Evolutionary conservation across 2,888 invertebrate species (phyloP).

Genomic region (Apomyelois bistriatella): DNA sequence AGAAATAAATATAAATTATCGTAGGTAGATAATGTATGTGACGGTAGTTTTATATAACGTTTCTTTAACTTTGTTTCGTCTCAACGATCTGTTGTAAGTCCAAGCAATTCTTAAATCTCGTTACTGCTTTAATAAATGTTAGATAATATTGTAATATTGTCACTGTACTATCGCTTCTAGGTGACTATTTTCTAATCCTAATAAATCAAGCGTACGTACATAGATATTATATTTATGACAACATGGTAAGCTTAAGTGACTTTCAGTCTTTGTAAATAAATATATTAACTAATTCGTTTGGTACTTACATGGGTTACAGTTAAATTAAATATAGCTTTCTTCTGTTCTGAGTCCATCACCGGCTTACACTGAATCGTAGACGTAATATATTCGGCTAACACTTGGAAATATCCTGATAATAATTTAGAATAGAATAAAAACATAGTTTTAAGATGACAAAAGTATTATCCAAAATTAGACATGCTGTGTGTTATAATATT

Average conservation of each 20-base stretch:
- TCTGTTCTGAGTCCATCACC: constrained; percentile 46
- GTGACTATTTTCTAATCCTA: constrained; percentile 54
- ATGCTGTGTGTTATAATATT: constrained; percentile 71
- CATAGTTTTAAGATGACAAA: constrained; percentile 67
- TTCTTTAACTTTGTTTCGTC: constrained; percentile 38
- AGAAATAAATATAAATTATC: constrained; percentile 43
- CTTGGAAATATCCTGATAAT: constrained; percentile 69
- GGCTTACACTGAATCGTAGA: constrained; percentile 60
- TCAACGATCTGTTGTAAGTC: constrained; percentile 47
- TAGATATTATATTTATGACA: constrained; percentile 43
- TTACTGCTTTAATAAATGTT: constrained; percentile 67
- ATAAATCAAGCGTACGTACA: constrained; percentile 41
- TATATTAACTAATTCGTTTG: constrained; percentile 49
- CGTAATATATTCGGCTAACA: constrained; percentile 49
- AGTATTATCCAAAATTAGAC: constrained; percentile 77
- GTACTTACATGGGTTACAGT: constrained; percentile 44
- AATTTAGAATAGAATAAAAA: constrained; percentile 68
- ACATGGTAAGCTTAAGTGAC: constrained; percentile 60
- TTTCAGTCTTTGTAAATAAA: constrained; percentile 70
- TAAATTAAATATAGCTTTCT: constrained; percentile 43
- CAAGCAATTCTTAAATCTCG: constrained; percentile 52
- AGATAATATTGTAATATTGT: constrained; percentile 49
- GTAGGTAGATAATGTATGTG: constrained; percentile 67
- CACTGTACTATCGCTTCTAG: constrained; percentile 68
- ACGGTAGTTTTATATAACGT: constrained; percentile 61